A percentile compares a stretch with the other conserved stretches of the same genome.
Conservation (phyloP, 2,888 invertebrate species). For the Agrochola litura region DNA sequence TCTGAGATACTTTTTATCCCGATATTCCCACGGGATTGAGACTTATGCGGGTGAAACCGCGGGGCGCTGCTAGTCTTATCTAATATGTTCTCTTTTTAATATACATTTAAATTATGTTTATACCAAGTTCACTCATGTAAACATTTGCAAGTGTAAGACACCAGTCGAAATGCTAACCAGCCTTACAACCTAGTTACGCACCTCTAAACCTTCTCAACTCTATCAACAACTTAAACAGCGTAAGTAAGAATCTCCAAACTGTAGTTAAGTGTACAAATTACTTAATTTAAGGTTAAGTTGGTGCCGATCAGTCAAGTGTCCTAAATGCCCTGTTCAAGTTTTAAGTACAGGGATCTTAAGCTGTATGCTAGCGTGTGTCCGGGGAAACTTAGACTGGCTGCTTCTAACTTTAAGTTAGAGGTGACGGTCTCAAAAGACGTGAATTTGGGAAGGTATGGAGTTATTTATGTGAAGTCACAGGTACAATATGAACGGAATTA, state of each 20-base stretch:
- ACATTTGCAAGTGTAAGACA: too few species aligned
- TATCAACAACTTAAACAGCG: conserved; percentile 78
- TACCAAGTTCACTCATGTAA: neutral
- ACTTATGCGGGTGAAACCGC: too few species aligned
- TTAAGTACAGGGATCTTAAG: conserved; percentile 63
- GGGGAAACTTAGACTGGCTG: conserved; percentile 44
- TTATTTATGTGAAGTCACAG: neutral
- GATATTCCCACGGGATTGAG: too few species aligned
- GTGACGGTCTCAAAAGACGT: conserved; percentile 16
- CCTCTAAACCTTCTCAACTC: conserved; percentile 71
- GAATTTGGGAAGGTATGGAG: neutral
- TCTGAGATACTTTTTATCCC: too few species aligned
- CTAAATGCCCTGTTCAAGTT: conserved; percentile 69
- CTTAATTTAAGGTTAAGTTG: conserved; percentile 90
- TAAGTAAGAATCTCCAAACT: conserved; percentile 89
- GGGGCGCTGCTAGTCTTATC: too few species aligned
- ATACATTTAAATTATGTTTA: too few species aligned
- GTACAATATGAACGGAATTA: too few species aligned
- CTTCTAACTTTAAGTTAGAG: conserved; percentile 46
- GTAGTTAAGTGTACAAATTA: conserved; percentile 91
- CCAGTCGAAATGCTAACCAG: neutral
- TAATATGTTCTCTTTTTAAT: too few species aligned
- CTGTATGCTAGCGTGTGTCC: conserved; percentile 60
- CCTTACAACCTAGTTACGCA: neutral
- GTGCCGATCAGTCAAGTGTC: conserved; percentile 86